Base-by-base conservation (phyloP, 2,888 invertebrate species). In the Acronicta psi region DNA sequence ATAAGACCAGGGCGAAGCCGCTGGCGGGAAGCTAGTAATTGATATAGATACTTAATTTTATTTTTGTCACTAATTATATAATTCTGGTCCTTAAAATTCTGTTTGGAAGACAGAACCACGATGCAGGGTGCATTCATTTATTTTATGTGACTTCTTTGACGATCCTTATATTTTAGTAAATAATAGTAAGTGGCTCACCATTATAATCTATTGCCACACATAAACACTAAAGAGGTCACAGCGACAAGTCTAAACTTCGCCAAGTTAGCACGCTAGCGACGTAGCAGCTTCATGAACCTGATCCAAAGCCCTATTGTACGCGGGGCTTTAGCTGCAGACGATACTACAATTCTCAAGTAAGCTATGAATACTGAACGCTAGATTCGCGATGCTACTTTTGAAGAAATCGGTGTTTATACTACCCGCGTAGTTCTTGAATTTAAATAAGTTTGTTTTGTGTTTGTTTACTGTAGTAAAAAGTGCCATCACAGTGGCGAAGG, bases 301-400 rank as follows among this genome's bases (percentile, higher is more conserved):
- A 60, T 34, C 31, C 47, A 52, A n/a, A 56, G 34, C 17, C 4
- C 34, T 46, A 58, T 58, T 55, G 41, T 65, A 59, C 17, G 36
- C 45, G 10, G 23, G 10, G 36, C 37, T 44, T 46, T 40, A 25
- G 25, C 11, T 40, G 37, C 44, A 43, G 13, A 52, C 16, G 41
- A 42, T 55, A 67, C 55, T 59, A 46, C 52, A 53, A 31, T 37
- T 54, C 44, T 52, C 31, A 54, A 66, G 29, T 43, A 10, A 40
- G 17, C 18, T 40, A 52, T 58, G 73, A 67, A 60, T 61, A 66
- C 66, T 43, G 72, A 71, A 72, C 47, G 66, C 66, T 18, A 31
- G 16, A 64, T 64, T 43, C 13, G 11, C 29, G 20, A 40, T 29
- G 49, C 14, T 38, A 34, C 34, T 47, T 18, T 57, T 63, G 47